Evolutionary conservation across 2,888 invertebrate species (phyloP), one percentile per base, ranked within the genome.

Genomic region (Brassicogethes aeneus): DNA sequence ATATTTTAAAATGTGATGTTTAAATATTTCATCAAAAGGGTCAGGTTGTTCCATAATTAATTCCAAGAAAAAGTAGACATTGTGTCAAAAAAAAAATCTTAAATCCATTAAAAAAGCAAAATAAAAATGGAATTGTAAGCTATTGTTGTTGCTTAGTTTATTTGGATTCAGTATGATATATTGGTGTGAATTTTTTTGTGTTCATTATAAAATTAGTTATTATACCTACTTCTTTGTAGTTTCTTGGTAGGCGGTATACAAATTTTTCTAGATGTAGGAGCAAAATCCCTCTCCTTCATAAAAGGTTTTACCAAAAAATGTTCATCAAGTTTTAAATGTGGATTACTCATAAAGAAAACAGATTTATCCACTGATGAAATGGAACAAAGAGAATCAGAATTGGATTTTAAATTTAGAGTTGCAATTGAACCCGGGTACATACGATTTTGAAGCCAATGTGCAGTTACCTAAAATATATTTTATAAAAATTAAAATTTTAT

Each of bases 361-460:
- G 77, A 73, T 52, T 74, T 74, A 58, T 80, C 80, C 1, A 76
- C 69, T 1, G 74, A 72, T 1, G 76, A 72, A 14, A 78, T 54
- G 7, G 76, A 74, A 54, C 80, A 80, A 1, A 78, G 53, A 0
- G 79, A 79, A 42, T 68, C 66, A 0, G 75, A 68, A 0, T 69
- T 65, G 1, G 77, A 72, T 48, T 68, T 66, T 5, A 79, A 59
- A 23, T 66, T 66, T 17, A 77, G 59, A 3, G 65, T 65, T 2
- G 73, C 70, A 14, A 60, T 53, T 8, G 67, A 65, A 7, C 77
- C 77, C 0, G 79, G 78, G 39, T 62, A 62, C 14, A 70, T 65
- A 2, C 63, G 65, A 3, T 64, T 64, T 36, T 69, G 65, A 16
- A 66, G 66, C 72, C 75, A 75, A 7, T 61, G 60, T 1, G 69